Percentiles rank a stretch among this genome's conserved stretches.
Conservation (phyloP, 2,888 invertebrate genomes). For the Tachina lurida region DNA sequence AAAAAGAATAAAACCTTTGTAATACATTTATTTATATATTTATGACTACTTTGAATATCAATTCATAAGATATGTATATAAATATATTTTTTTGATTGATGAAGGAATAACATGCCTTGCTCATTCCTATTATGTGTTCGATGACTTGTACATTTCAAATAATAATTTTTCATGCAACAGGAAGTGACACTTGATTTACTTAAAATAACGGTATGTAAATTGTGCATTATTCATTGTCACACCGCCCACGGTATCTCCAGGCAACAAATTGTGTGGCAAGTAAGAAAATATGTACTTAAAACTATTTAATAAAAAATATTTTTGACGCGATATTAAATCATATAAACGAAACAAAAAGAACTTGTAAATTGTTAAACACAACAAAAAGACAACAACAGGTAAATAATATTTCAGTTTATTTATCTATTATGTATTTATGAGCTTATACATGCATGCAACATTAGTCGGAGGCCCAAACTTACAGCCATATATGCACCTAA, state of each 20-base stretch:
- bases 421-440: not conserved
- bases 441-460: conserved; percentile 18
- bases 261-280: conserved; percentile 42
- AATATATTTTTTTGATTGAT: not conserved
- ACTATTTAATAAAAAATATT: conserved; percentile 17
- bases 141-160: not conserved
- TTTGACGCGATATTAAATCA: conserved; percentile 58
- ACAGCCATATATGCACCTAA: not conserved
- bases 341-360: conserved; percentile 52
- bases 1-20: too few species aligned
- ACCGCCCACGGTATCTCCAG: conserved; percentile 46
- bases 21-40: too few species aligned
- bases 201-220: conserved; percentile 18
- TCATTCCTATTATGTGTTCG: not conserved
- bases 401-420: conserved; percentile 33
- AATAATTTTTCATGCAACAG: conserved; percentile 30
- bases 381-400: conserved; percentile 35
- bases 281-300: conserved; percentile 19
- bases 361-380: conserved; percentile 55
- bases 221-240: conserved; percentile 47
- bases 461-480: conserved; percentile 18
- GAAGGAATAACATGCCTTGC: not conserved
- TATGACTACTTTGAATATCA: not conserved
- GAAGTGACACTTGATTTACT: conserved; percentile 52
- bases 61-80: not conserved